Evolutionary conservation across 2,113 vertebrate species (phyloP).

Genomic region (Mola mola): DNA sequence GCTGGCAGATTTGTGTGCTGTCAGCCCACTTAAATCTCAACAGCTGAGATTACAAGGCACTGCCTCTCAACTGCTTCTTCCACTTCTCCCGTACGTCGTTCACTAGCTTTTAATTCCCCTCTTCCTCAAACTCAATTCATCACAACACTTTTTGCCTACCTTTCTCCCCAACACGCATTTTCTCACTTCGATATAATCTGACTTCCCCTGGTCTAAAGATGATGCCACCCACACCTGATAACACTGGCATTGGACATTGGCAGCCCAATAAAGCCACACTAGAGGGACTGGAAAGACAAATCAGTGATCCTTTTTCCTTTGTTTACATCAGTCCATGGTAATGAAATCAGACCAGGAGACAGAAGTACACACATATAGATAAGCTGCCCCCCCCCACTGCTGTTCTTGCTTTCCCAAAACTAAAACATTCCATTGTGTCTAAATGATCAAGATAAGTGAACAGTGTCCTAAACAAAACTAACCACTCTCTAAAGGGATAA

Average conservation of each 20-base stretch:
- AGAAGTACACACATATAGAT: too few relatives aligned
- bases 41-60: constrained; percentile 87
- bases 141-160: constrained; percentile 7
- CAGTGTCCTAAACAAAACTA: constrained; percentile 48
- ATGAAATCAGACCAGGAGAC: not conserved
- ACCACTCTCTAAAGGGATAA: constrained; percentile 38
- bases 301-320: not conserved
- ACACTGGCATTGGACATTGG: constrained; percentile 34
- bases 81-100: constrained; percentile 31
- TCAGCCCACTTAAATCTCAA: constrained; percentile 83
- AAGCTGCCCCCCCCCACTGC: too few relatives aligned
- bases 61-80: constrained; percentile 39
- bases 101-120: constrained; percentile 21
- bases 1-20: constrained; percentile 78
- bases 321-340: not conserved
- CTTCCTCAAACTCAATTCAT: constrained; percentile 18
- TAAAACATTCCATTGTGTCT: constrained; percentile 37
- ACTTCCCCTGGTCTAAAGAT: constrained; percentile 41
- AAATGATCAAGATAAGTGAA: constrained; percentile 37
- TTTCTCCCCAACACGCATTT: constrained; percentile 23
- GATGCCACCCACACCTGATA: constrained; percentile 53
- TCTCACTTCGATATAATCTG: constrained; percentile 29
- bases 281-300: constrained; percentile 33
- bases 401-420: too few relatives aligned
- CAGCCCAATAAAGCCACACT: constrained; percentile 45